Conservation (phyloP, 2,113 vertebrate genomes). For the Lathamus discolor region DNA sequence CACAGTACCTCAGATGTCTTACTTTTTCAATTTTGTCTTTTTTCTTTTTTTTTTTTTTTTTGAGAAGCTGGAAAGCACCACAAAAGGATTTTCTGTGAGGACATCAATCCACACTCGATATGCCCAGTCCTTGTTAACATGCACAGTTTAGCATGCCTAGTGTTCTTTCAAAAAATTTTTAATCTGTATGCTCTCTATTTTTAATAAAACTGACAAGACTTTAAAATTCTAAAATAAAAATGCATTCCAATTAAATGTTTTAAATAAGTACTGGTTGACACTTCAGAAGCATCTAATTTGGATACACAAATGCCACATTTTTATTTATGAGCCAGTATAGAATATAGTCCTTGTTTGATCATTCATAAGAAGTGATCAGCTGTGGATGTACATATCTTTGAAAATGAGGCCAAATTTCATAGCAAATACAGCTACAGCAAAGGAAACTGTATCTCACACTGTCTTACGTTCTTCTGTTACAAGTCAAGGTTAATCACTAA, state of each 20-base stretch:
- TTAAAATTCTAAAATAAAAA: not conserved
- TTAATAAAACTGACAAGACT: not conserved
- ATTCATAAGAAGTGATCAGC: not conserved
- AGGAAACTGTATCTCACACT: not conserved
- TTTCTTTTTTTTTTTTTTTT: not conserved
- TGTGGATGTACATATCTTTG: not conserved
- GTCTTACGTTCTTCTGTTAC: not conserved
- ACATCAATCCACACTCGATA: not conserved
- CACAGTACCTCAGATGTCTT: not conserved
- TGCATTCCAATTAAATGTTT: not conserved
- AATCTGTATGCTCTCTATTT: not conserved
- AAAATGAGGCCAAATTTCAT: not conserved
- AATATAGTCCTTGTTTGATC: not conserved
- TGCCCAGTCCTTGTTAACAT: not conserved
- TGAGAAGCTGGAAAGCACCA: not conserved
- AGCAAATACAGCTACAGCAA: not conserved
- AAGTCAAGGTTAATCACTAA: slow-evolving; percentile 39
- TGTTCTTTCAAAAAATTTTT: not conserved
- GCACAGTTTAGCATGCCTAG: not conserved
- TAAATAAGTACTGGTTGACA: not conserved
- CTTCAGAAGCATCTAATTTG: not conserved
- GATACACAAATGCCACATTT: not conserved
- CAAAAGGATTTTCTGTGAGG: not conserved
- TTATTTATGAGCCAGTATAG: not conserved
- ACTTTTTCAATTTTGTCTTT: not conserved